Conservation (phyloP, 2,888 invertebrate species). For the Oscheius myriophilus region DNA sequence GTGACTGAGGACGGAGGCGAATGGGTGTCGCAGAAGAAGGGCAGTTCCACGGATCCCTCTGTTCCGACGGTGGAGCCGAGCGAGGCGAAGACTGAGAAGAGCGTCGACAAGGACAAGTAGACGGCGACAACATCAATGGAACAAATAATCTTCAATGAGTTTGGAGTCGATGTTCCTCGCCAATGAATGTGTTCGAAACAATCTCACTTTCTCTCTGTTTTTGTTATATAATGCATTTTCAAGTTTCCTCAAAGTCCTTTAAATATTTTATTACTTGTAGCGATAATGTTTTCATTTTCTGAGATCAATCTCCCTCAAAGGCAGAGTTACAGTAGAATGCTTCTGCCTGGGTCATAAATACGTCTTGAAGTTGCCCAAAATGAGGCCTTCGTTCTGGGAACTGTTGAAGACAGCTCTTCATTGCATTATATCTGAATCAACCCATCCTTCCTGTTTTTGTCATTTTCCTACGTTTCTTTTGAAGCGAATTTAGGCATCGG, state of each 20-base stretch:
- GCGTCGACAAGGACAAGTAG: neutral
- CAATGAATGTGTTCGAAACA: too few relatives aligned
- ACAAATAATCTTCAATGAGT: too few relatives aligned
- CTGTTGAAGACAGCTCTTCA: constrained; percentile 51
- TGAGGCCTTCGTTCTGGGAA: constrained; percentile 47
- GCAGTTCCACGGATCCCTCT: too few relatives aligned
- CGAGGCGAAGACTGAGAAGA: neutral
- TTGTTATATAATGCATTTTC: too few relatives aligned
- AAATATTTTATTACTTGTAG: too few relatives aligned
- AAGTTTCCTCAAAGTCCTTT: too few relatives aligned
- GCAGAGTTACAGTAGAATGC: constrained; percentile 48
- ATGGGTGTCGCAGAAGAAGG: too few relatives aligned
- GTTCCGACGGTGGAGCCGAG: neutral
- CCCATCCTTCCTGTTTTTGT: neutral
- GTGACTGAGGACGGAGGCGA: too few relatives aligned
- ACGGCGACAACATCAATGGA: neutral
- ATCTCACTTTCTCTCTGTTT: too few relatives aligned
- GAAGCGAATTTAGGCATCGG: constrained; percentile 51
- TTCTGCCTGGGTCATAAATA: constrained; percentile 41
- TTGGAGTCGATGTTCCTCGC: too few relatives aligned
- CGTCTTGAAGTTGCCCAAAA: constrained; percentile 48
- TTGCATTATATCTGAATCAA: constrained; percentile 54
- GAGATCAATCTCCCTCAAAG: constrained; percentile 45
- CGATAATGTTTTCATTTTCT: neutral
- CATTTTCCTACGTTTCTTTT: constrained; percentile 48